Evolutionary conservation across 1,140 invertebrate genomes (phyloP), one percentile per base, ranked within the genome.

Genomic region (Colletes gigas): DNA sequence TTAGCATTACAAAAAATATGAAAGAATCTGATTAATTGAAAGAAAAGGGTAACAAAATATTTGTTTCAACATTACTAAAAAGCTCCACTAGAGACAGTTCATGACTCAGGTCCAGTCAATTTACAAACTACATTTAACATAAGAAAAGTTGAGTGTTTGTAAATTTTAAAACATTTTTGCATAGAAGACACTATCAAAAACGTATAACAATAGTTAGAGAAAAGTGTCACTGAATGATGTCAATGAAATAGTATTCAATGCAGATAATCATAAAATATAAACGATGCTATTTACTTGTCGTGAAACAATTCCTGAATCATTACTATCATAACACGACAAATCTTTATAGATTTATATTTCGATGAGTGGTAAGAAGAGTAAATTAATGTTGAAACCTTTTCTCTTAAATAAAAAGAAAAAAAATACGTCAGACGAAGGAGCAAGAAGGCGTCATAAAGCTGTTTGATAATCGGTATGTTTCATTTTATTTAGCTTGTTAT

Each of bases 81-180:
- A 41, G 17, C 44, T 14, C 4, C 1, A 55, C 10, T 14, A 69
- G 65, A 47, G 5, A 19, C n/a, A 47, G n/a, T 47, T 47, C 1
- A 19, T 66, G n/a, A 66, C 6, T 66, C 72, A 59, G 88, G 87
- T 83, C 84, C 86, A 9, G 71, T 87, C 47, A 55, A 85, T 62
- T 50, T 87, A n/a, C 85, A 73, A 74, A 65, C 54, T 17, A 90
- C 89, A 69, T 41, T 91, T 55, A 68, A 65, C 21, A 1, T 81
- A 17, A 85, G 81, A n/a, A 87, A 87, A 79, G 12, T 75, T 7
- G 78, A 88, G 19, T 88, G 84, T 68, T 65, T 71, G 30, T 60
- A 65, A 0, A 59, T 52, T 9, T 9, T 82, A 10, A 41, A 19
- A 19, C 14, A 73, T 47, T 3, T 10, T 9, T n/a, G 6, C n/a